phyloP scores from a whole-genome alignment of 2,797 vertebrate genomes.

The Brachyalestes nurse region DNA sequence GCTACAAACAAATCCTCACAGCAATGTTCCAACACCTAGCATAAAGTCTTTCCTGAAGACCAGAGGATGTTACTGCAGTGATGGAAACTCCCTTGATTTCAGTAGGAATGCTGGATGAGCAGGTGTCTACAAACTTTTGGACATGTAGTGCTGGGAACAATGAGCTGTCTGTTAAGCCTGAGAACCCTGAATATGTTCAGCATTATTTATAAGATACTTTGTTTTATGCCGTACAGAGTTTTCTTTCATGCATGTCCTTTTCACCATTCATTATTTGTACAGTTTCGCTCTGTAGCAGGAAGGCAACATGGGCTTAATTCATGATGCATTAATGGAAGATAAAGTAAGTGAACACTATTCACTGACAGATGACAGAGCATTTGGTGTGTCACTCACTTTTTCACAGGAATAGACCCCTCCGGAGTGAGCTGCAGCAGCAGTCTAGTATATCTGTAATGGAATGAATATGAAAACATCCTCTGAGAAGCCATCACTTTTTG shows the following conservation, averaged over 20 bases:
- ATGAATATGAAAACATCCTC: conserved; percentile 50
- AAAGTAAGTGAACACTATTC: neutral
- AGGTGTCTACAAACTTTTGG: no score
- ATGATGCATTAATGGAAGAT: neutral
- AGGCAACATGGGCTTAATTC: neutral
- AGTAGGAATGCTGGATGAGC: neutral
- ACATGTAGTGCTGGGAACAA: no score
- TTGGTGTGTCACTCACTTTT: conserved; percentile 87
- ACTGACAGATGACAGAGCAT: neutral
- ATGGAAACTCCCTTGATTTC: neutral
- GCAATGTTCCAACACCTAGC: neutral
- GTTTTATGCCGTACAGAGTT: neutral
- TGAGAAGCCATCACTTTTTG: conserved; percentile 3
- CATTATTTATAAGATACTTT: no score
- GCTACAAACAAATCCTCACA: neutral
- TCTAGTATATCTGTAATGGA: conserved; percentile 81
- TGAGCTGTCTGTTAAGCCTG: no score
- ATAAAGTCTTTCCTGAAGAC: neutral
- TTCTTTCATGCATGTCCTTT: neutral
- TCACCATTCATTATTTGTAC: neutral
- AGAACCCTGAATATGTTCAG: no score
- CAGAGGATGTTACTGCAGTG: neutral
- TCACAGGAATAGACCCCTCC: conserved; percentile 93
- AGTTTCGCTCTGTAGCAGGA: neutral
- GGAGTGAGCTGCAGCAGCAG: conserved; percentile 93